Base-by-base conservation (phyloP, 92 coral and sea anemone genomes). In the Zoanthus solanderi region DNA sequence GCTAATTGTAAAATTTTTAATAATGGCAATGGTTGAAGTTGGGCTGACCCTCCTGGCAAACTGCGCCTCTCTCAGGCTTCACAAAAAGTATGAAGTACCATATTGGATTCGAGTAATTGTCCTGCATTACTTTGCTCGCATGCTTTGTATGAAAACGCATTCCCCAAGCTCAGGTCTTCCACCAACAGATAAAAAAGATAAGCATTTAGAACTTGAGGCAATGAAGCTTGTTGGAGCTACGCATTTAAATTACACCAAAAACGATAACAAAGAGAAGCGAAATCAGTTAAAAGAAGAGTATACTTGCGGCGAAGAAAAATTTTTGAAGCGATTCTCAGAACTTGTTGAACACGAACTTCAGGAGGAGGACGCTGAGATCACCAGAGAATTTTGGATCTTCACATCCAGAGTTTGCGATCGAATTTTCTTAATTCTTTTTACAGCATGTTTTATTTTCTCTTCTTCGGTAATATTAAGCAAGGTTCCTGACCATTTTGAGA, bases 371-470 rank as follows among this genome's bases (percentile, higher is more conserved):
- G 69, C 67, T 5, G 82, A 87, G 50, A 78, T 78, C 6, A 89
- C 92, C 54, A 91, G 95, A 44, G 83, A 88, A 12, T 95, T 95
- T 69, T 95, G 98, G 98, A 95, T 95, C 79, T 95, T 95, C 76
- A 94, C 95, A 29, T 95, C 98, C 7, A 92, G 93, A 28, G 88
- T 95, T 12, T 92, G 92, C n/a, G 98, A 95, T 48, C 94, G 98
- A n/a, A 31, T 95, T 52, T 88, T 95, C 37, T 83, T 95, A 54
- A 32, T 95, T 73, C 18, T 88, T 46, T 95, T 95, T 66, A 87
- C 87, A 60, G 67, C 94, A 37, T 91, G 92, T 14, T 95, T 95
- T 54, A 83, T 93, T 1, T 78, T 87, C 15, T 93, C 94, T 15
- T 93, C 98, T 8, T 78, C 92, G 18, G 60, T 86, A 45, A 94